phyloP scores from a whole-genome alignment of 2,797 vertebrate genomes.

The Scleropages formosus region DNA sequence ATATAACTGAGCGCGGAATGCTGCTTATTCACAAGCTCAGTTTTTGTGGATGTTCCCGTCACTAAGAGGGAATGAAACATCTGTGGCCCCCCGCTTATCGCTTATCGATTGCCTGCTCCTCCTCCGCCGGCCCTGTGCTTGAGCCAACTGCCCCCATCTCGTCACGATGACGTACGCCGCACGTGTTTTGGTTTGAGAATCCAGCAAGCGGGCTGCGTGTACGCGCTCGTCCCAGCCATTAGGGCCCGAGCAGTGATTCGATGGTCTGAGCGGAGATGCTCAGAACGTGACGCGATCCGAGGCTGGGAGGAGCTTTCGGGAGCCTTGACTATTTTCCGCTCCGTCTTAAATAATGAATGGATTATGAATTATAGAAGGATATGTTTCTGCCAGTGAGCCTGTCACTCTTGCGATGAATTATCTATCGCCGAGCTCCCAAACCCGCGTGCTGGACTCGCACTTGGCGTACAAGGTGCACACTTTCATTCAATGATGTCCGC shows the following conservation, averaged over 20 bases:
- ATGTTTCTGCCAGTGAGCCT: neutral
- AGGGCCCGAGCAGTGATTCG: too few species aligned
- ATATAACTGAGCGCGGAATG: too few species aligned
- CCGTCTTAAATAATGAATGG: neutral
- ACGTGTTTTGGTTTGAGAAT: neutral
- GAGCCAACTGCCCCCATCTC: too few species aligned
- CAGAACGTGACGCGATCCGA: neutral
- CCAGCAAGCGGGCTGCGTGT: too few species aligned
- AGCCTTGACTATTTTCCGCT: neutral
- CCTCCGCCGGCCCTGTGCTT: too few species aligned
- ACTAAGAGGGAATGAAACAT: too few species aligned
- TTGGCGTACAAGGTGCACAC: neutral
- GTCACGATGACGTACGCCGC: too few species aligned
- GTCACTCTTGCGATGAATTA: neutral
- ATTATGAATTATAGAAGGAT: conserved; percentile 13
- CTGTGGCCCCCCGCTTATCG: too few species aligned
- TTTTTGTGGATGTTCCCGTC: too few species aligned
- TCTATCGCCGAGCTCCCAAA: neutral
- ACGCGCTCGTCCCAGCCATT: too few species aligned
- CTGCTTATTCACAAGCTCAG: too few species aligned
- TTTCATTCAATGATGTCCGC: neutral
- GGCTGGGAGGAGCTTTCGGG: neutral
- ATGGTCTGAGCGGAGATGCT: neutral
- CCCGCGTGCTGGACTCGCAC: neutral
- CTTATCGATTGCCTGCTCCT: too few species aligned